Evolutionary conservation across 2,113 vertebrate genomes (phyloP).

Genomic region (Psophia crepitans): DNA sequence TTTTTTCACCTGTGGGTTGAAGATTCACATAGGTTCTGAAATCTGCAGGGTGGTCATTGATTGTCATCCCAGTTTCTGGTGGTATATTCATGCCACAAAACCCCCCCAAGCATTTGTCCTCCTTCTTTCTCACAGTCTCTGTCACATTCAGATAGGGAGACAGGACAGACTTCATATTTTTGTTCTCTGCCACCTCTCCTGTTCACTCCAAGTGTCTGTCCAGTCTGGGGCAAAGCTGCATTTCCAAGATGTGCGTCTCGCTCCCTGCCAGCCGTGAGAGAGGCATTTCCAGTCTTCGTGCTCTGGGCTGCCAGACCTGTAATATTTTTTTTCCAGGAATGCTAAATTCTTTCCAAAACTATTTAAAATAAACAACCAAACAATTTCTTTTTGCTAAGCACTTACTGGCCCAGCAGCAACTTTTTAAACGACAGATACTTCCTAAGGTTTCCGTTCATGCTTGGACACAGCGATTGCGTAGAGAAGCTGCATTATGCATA

Average conservation of each 20-base stretch:
- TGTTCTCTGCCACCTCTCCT: background rate
- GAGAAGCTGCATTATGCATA: background rate
- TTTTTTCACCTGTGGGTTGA: background rate
- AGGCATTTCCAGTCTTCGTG: background rate
- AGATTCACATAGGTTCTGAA: background rate
- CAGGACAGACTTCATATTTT: background rate
- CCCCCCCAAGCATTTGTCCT: accelerated
- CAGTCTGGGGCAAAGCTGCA: background rate
- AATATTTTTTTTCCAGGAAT: background rate
- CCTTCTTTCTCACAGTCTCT: background rate
- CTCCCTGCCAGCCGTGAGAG: background rate
- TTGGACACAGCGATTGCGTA: background rate
- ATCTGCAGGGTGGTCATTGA: background rate
- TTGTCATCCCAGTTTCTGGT: background rate
- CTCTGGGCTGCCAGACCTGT: background rate
- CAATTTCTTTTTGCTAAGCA: background rate
- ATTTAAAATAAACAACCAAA: background rate
- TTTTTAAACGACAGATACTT: background rate
- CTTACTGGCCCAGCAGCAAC: background rate
- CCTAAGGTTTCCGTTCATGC: background rate
- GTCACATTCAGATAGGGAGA: background rate
- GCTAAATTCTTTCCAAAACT: background rate
- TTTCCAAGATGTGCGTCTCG: background rate
- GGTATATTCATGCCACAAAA: background rate
- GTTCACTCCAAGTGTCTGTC: background rate